phyloP scores from a whole-genome alignment of 2,113 vertebrate species.

The Girardinichthys multiradiatus region DNA sequence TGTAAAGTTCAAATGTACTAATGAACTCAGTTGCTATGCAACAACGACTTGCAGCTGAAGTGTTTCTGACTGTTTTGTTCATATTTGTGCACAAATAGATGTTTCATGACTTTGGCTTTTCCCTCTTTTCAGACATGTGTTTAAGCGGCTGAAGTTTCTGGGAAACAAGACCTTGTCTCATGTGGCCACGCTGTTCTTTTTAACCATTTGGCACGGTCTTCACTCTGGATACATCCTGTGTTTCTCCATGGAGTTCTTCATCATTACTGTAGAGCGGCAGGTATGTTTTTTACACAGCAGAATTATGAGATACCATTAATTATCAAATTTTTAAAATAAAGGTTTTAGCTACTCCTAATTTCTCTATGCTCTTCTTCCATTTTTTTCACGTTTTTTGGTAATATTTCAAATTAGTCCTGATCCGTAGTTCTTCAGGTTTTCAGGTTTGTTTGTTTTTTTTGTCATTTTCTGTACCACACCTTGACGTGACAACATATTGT shows the following conservation, averaged over 20 bases:
- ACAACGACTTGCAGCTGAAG: conserved; percentile 28
- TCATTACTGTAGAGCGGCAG: conserved; percentile 92
- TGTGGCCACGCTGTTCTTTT: conserved; percentile 86
- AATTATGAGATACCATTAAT: not conserved
- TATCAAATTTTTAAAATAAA: not conserved
- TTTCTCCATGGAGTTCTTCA: conserved; percentile 97
- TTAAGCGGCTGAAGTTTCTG: conserved; percentile 93
- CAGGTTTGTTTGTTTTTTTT: no score
- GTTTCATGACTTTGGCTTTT: not conserved
- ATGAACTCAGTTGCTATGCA: conserved; percentile 67
- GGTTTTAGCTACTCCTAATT: not conserved
- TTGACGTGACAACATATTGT: not conserved
- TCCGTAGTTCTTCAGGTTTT: not conserved
- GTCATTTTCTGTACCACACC: not conserved
- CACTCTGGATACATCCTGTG: conserved; percentile 97
- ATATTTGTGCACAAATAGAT: conserved; percentile 3
- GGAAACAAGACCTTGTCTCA: conserved; percentile 93
- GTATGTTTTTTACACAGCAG: conserved; percentile 67
- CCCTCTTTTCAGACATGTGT: conserved; percentile 84
- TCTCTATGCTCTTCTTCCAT: no score
- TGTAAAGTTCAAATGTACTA: conserved; percentile 44
- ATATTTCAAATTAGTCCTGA: not conserved
- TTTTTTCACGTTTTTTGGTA: no score
- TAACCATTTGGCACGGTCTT: conserved; percentile 93
- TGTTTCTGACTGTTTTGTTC: not conserved